Evolutionary conservation across 2,797 vertebrate species (phyloP), one percentile per base, ranked within the genome.

Genomic region (Neopelma chrysocephalum): DNA sequence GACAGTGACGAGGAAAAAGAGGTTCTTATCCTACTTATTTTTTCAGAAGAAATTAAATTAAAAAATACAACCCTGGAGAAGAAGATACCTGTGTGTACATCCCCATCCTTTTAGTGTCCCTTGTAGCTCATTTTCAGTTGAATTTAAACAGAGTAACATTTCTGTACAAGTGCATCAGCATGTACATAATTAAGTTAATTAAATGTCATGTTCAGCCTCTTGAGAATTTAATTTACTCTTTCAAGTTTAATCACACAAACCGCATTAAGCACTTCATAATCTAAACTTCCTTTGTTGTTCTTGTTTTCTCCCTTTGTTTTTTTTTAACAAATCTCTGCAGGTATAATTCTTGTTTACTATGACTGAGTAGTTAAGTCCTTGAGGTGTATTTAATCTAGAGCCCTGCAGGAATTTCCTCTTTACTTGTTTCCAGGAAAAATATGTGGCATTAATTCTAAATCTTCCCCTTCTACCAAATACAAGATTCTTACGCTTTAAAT

Each of bases 141-240:
- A 61, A 36, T 58, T 72, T 61, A 69, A 92, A 64, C 51, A 89
- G 79, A 29, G 53, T 61, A 73, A 21, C 22, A 10, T 61, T 92
- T 53, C 32, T 94, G 48, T 70, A 75, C 69, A 91, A 86, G 72
- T 76, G 36, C 79, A 79, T 76, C 82, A n/a, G 69, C 70, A 25
- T 12, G 29, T 72, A 54, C 50, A 10, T 93, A 92, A 96, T 87
- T 80, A 83, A 71, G 54, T 71, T 96, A 86, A 93, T 96, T 94
- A 91, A 78, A 81, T 89, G 77, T 71, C 82, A 88, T 34, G 12
- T 88, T 94, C 91, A 75, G 57, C 82, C 61, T 91, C 94, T 82
- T 75, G 82, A 83, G 92, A 70, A 70, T 88, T 86, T 70, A 72
- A 76, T 87, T 93, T 92, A 58, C 36, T 89, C 47, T 83, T 85